Conservation (phyloP, 2,888 invertebrate genomes). For the Dryobota labecula region DNA sequence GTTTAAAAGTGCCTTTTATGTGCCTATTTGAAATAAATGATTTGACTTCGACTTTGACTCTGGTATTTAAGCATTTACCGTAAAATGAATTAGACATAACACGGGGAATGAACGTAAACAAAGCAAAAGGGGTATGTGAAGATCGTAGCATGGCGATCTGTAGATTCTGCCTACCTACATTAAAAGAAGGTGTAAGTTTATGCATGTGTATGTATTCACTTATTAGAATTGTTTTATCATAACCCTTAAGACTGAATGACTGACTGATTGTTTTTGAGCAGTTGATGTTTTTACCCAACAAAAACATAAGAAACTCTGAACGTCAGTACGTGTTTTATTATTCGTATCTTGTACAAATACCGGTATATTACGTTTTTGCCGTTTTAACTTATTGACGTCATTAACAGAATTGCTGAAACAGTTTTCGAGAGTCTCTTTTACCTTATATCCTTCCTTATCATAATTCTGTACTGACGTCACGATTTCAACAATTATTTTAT, state of each 20-base stretch:
- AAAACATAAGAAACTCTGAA: not conserved
- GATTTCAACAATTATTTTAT: no score
- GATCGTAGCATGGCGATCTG: no score
- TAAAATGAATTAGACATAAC: no score
- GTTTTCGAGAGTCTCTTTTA: slow-evolving; percentile 2
- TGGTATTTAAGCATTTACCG: no score
- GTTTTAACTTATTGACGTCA: not conserved
- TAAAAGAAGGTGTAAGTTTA: no score
- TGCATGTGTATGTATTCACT: no score
- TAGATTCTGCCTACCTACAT: no score
- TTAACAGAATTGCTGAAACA: not conserved
- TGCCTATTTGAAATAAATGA: no score
- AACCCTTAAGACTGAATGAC: not conserved
- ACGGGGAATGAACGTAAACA: no score
- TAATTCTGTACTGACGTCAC: not conserved
- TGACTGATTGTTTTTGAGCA: not conserved
- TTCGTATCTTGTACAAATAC: not conserved
- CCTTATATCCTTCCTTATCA: not conserved
- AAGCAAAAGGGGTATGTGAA: no score
- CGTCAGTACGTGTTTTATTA: not conserved
- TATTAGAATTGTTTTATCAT: not conserved
- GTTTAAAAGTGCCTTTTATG: no score
- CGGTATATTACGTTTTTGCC: not conserved
- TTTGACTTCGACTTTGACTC: no score
- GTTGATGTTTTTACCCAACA: not conserved